Conservation (phyloP, 2,113 vertebrate genomes). For the Melanotaenia duboulayi region DNA sequence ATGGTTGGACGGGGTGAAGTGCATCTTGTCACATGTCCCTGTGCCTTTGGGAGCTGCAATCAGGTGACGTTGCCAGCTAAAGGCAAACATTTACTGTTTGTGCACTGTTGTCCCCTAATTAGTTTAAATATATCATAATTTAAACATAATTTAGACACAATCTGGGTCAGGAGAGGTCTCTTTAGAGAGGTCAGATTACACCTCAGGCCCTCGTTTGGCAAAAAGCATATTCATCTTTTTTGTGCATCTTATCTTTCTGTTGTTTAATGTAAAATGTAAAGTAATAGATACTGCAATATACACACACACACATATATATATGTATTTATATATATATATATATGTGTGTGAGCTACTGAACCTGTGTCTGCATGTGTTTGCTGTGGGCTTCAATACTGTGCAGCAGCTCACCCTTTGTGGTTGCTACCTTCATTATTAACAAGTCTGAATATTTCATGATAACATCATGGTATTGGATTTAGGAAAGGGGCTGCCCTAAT, state of each 20-base stretch:
- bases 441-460: conserved; percentile 77
- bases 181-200: conserved; percentile 31
- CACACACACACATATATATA: too few relatives aligned
- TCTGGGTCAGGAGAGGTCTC: conserved; percentile 14
- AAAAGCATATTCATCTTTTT: not conserved
- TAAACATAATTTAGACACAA: conserved; percentile 18
- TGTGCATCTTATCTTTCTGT: not conserved
- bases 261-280: not conserved
- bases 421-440: conserved; percentile 71
- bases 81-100: conserved; percentile 46
- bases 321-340: too few relatives aligned
- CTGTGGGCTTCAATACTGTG: not conserved
- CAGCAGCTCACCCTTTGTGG: conserved; percentile 35
- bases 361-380: conserved; percentile 18
- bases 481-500: conserved; percentile 49
- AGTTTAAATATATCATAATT: conserved; percentile 42
- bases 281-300: too few relatives aligned
- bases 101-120: conserved; percentile 49
- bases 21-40: conserved; percentile 59
- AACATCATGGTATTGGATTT: conserved; percentile 60
- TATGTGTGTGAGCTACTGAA: too few relatives aligned
- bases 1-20: conserved; percentile 53
- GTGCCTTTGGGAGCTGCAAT: conserved; percentile 42
- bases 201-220: conserved; percentile 19
- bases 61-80: conserved; percentile 67